Evolutionary conservation across 2,797 vertebrate species (phyloP).

Genomic region (Iguana delicatissima): DNA sequence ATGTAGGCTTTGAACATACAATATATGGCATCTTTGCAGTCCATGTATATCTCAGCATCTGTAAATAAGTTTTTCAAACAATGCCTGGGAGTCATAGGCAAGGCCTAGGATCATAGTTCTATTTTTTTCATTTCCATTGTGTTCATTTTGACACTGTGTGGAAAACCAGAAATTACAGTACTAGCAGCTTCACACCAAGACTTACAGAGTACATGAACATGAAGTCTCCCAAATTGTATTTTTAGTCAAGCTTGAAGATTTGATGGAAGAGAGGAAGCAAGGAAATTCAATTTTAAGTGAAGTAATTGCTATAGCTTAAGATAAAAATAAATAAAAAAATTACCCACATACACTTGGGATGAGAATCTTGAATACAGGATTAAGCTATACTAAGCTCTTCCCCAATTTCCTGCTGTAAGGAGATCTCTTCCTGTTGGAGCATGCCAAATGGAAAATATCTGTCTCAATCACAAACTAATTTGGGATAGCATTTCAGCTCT

Average conservation of each 20-base stretch:
- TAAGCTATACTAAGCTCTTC: conserved; percentile 67
- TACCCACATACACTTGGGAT: conserved; percentile 59
- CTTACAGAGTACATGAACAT: background rate
- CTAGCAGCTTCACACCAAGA: background rate
- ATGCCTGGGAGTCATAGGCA: background rate
- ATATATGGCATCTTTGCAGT: background rate
- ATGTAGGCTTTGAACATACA: background rate
- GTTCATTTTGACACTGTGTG: background rate
- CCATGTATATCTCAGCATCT: background rate
- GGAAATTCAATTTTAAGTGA: conserved; percentile 36
- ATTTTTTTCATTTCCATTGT: too few relatives aligned
- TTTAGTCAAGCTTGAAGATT: conserved; percentile 23
- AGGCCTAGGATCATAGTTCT: background rate
- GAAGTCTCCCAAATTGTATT: conserved; percentile 15
- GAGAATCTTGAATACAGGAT: conserved; percentile 63
- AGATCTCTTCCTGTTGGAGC: conserved; percentile 69
- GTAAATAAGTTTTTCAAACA: background rate
- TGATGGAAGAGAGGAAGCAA: background rate
- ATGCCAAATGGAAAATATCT: conserved; percentile 71
- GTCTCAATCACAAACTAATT: conserved; percentile 72
- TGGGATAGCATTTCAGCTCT: conserved; percentile 68
- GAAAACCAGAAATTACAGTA: background rate
- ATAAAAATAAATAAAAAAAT: conserved; percentile 68
- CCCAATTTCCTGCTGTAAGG: conserved; percentile 69
- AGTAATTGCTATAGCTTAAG: conserved; percentile 59